Evolutionary conservation across 2,113 vertebrate species (phyloP).

Genomic region (Hyla sarda): DNA sequence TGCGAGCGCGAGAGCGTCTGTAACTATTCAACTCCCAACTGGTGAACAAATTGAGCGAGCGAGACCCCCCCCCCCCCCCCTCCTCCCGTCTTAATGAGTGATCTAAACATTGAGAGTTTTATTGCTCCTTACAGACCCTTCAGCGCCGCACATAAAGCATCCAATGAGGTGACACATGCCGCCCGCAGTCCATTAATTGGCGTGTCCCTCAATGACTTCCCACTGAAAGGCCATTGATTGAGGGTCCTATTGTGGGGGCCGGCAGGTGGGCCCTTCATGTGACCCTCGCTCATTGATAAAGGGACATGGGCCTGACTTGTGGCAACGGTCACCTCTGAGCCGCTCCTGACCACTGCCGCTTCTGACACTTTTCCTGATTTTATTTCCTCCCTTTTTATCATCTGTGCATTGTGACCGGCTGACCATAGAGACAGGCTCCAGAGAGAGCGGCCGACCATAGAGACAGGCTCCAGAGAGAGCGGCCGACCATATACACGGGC

Average conservation of each 20-base stretch:
- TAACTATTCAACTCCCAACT: not conserved
- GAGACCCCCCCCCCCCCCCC: not conserved
- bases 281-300: slow-evolving; percentile 40
- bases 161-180: slow-evolving; percentile 61
- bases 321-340: slow-evolving; percentile 63
- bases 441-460: no score
- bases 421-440: no score
- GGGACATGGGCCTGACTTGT: slow-evolving; percentile 61
- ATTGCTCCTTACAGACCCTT: slow-evolving; percentile 56
- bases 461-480: no score
- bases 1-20: slow-evolving; percentile 39
- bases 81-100: slow-evolving; percentile 61
- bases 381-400: no score
- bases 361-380: no score
- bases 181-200: slow-evolving; percentile 61
- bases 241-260: slow-evolving; percentile 66
- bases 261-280: slow-evolving; percentile 65
- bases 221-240: slow-evolving; percentile 64
- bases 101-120: slow-evolving; percentile 67
- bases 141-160: slow-evolving; percentile 63
- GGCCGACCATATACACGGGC: no score
- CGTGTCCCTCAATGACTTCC: slow-evolving; percentile 57
- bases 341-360: no score
- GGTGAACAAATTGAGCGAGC: slow-evolving; percentile 59
- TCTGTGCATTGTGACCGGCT: no score